Evolutionary conservation across 2,797 vertebrate species (phyloP).

Genomic region (Silurus lanzhouensis): DNA sequence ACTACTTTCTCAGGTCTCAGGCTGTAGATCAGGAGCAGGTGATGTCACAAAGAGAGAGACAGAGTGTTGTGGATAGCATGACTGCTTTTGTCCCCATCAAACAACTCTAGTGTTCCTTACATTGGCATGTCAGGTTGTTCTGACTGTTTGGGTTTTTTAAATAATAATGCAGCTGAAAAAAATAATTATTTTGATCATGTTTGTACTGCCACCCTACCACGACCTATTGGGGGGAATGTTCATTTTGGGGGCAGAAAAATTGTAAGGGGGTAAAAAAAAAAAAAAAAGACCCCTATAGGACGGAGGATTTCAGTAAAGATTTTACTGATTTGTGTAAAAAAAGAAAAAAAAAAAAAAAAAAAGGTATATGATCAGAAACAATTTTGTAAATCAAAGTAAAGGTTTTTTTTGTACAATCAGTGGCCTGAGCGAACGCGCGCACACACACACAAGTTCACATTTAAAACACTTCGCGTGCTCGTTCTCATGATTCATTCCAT

Average conservation of each 20-base stretch:
- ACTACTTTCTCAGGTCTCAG: not conserved
- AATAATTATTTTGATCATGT: not conserved
- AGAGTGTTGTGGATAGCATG: too few relatives aligned
- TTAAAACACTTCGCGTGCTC: slow-evolving; percentile 19
- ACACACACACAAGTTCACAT: slow-evolving; percentile 17
- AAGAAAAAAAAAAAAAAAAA: slow-evolving; percentile 26
- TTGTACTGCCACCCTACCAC: too few relatives aligned
- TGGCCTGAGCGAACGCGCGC: not conserved
- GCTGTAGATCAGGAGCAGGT: not conserved
- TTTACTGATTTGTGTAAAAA: not conserved
- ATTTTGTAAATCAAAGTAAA: slow-evolving; percentile 33
- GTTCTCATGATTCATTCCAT: not conserved
- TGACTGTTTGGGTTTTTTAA: not conserved
- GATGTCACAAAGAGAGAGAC: not conserved
- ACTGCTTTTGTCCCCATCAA: too few relatives aligned
- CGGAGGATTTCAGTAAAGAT: slow-evolving; percentile 9
- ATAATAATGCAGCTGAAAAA: not conserved
- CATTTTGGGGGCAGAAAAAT: too few relatives aligned
- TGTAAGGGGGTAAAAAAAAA: not conserved
- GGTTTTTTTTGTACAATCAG: slow-evolving; percentile 26
- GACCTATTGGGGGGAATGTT: too few relatives aligned
- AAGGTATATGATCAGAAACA: slow-evolving; percentile 8
- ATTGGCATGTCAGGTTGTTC: not conserved
- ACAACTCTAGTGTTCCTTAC: not conserved
- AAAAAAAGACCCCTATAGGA: not conserved